phyloP scores from a whole-genome alignment of 2,113 vertebrate species.

The Chitala chitala region DNA sequence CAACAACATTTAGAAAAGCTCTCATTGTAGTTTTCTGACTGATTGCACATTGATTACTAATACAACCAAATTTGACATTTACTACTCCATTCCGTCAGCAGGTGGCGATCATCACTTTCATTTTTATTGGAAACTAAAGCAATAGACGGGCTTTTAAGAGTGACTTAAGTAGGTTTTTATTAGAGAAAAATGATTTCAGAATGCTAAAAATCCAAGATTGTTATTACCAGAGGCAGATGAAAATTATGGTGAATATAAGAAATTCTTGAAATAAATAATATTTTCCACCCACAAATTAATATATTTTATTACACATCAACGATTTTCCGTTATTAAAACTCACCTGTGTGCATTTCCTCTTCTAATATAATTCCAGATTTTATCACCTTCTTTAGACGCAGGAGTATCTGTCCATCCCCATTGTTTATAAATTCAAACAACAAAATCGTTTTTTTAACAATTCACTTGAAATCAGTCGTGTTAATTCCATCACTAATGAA shows the following conservation, averaged over 20 bases:
- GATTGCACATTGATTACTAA: too few relatives aligned
- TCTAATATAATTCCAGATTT: constrained; percentile 33
- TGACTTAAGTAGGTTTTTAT: background rate
- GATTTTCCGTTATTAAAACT: constrained; percentile 35
- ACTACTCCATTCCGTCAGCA: constrained; percentile 21
- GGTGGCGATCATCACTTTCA: constrained; percentile 35
- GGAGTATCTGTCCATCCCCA: constrained; percentile 45
- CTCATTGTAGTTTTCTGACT: too few relatives aligned
- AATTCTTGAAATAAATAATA: too few relatives aligned
- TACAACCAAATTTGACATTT: too few relatives aligned
- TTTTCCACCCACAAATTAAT: too few relatives aligned
- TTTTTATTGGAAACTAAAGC: constrained; percentile 1
- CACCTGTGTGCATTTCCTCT: constrained; percentile 68
- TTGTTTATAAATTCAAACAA: constrained; percentile 29
- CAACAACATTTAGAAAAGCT: too few relatives aligned
- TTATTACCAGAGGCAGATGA: background rate
- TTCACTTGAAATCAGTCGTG: constrained; percentile 50
- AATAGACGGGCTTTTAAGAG: background rate
- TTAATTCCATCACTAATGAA: constrained; percentile 55
- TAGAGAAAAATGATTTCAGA: background rate
- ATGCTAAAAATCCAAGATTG: background rate
- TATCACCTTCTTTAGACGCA: constrained; percentile 35
- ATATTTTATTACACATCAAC: too few relatives aligned
- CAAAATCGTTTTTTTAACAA: constrained; percentile 37
- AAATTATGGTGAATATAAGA: too few relatives aligned